Conservation (phyloP, 2,888 invertebrate species). For the Thecocarcelia acutangulata region DNA sequence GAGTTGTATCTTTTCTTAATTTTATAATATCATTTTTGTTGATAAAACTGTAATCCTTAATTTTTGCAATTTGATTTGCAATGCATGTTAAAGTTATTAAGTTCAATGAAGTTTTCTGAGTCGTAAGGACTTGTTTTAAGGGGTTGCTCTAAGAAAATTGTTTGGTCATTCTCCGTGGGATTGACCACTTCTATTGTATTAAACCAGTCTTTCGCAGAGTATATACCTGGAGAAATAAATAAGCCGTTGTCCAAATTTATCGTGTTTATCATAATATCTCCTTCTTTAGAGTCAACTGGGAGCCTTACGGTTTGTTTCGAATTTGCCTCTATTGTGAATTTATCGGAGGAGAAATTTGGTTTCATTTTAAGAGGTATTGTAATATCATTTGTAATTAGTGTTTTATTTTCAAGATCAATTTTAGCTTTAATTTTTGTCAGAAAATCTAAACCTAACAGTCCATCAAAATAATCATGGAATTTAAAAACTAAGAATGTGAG, state of each 20-base stretch:
- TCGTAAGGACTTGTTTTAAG: background rate
- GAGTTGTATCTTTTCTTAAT: background rate
- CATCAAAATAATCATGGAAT: constrained; percentile 17
- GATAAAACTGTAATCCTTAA: constrained; percentile 21
- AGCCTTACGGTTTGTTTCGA: too few species aligned
- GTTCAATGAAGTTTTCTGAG: too few species aligned
- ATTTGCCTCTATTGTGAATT: constrained; percentile 5
- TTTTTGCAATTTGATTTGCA: background rate
- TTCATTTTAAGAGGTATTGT: constrained; percentile 16
- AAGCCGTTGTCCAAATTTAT: too few species aligned
- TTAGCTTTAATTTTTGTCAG: constrained; percentile 9
- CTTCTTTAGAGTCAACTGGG: too few species aligned
- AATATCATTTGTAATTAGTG: background rate
- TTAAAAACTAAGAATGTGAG: constrained; percentile 8
- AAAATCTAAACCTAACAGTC: constrained; percentile 20
- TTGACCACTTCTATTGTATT: too few species aligned
- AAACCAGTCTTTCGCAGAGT: too few species aligned
- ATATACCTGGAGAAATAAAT: too few species aligned
- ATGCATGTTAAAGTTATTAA: too few species aligned
- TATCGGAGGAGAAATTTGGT: constrained; percentile 6
- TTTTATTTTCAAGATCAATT: constrained; percentile 1
- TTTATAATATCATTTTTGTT: background rate
- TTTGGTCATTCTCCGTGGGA: too few species aligned
- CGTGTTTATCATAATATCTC: constrained; percentile 1
- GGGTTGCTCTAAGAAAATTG: constrained; percentile 16